Conservation (phyloP, 2,113 vertebrate species). For the Anolis carolinensis region DNA sequence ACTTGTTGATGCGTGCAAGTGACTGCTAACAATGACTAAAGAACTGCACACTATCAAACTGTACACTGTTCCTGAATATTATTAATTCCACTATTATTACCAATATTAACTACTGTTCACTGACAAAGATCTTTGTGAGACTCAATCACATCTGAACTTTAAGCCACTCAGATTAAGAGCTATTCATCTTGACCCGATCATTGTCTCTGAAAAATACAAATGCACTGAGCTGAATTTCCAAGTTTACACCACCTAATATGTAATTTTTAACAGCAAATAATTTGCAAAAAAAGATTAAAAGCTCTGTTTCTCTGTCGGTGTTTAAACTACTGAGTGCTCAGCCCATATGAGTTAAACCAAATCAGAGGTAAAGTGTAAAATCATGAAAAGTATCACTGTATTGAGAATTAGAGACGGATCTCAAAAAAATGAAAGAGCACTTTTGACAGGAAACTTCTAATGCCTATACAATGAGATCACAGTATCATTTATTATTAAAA, state of each 20-base stretch:
- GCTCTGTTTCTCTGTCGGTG: neutral
- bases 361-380: neutral
- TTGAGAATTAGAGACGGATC: accelerated
- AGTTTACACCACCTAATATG: neutral
- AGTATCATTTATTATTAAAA: neutral
- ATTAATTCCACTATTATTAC: neutral
- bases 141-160: neutral
- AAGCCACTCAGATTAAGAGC: neutral
- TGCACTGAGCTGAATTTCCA: neutral
- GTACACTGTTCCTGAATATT: neutral
- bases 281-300: neutral
- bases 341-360: accelerated
- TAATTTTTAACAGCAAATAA: neutral
- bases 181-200: too few relatives aligned
- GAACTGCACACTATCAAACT: neutral
- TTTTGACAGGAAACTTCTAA: neutral
- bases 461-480: neutral
- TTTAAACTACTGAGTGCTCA: neutral
- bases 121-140: neutral
- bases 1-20: neutral
- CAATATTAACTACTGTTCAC: neutral
- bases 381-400: neutral
- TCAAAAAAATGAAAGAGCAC: neutral
- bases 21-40: neutral
- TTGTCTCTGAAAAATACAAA: neutral